Evolutionary conservation across 1,140 invertebrate genomes (phyloP).

Genomic region (Octopus sinensis): DNA sequence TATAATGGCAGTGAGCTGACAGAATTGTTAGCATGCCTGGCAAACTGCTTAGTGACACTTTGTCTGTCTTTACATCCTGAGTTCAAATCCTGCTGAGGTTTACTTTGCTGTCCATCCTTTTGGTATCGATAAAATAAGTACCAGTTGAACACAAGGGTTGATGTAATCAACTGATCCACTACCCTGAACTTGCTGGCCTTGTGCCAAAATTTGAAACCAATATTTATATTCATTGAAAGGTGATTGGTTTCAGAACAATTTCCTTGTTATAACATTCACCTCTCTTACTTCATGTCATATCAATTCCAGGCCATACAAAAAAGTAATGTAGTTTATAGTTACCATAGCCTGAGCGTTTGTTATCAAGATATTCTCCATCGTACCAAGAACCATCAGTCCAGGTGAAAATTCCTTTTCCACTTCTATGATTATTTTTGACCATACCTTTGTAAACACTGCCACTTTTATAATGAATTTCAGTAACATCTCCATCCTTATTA

Average conservation of each 20-base stretch:
- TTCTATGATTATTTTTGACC: slow-evolving; percentile 44
- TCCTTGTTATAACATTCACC: neutral
- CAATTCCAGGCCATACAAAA: neutral
- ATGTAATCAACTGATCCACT: neutral
- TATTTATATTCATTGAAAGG: neutral
- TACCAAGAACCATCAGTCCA: slow-evolving; percentile 55
- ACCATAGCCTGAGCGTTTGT: slow-evolving; percentile 47
- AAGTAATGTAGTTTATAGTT: slow-evolving; percentile 27
- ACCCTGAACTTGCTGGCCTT: neutral
- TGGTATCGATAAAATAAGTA: too few species aligned
- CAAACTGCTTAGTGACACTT: too few species aligned
- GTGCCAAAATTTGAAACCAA: neutral
- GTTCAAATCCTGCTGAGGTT: too few species aligned
- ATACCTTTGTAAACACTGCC: slow-evolving; percentile 51
- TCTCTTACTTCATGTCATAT: neutral
- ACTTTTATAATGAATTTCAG: slow-evolving; percentile 48
- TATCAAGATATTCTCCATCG: slow-evolving; percentile 50
- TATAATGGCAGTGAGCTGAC: too few species aligned
- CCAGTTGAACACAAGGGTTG: neutral
- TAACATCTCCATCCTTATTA: too few species aligned
- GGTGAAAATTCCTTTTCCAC: slow-evolving; percentile 49
- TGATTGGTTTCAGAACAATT: neutral
- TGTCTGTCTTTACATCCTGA: too few species aligned
- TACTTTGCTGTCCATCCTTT: too few species aligned
- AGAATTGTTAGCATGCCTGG: too few species aligned